These are phyloP conservation scores for Thunnus maccoyii DNA, from an alignment of 2,113 vertebrate genomes.

Conservation along the genomic window DNA sequence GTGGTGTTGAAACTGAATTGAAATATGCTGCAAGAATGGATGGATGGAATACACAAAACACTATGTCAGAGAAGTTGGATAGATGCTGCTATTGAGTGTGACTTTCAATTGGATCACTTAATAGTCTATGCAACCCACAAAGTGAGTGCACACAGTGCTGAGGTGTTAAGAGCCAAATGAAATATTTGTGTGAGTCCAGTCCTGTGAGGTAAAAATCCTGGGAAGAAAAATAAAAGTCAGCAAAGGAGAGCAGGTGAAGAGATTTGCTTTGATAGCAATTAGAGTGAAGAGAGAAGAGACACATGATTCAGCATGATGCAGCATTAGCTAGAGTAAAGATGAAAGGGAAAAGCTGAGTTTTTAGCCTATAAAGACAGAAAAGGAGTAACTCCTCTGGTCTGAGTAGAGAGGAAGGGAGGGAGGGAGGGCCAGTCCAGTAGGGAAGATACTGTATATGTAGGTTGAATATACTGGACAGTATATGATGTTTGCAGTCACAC, in stretches of 20 bases:
- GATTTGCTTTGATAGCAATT: slow-evolving; percentile 43
- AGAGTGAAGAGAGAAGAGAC: slow-evolving; percentile 26
- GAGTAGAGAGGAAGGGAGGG: no score
- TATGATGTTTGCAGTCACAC: no score
- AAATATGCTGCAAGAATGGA: no score
- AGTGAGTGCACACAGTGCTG: no score
- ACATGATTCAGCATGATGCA: not conserved
- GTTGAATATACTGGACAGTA: no score
- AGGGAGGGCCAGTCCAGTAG: no score
- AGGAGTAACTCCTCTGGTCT: not conserved
- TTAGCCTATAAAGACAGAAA: not conserved
- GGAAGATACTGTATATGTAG: no score
- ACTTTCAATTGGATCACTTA: not conserved
- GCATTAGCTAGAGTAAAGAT: not conserved
- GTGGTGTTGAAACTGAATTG: no score
- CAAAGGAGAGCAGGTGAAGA: slow-evolving; percentile 14
- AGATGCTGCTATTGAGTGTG: not conserved
- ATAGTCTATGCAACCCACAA: not conserved
- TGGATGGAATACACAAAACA: no score
- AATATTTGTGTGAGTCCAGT: not conserved
- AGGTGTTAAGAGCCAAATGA: not conserved
- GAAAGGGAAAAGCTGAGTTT: not conserved
- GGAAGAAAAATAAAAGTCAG: slow-evolving; percentile 21
- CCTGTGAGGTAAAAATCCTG: no score
- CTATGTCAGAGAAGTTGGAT: not conserved